Percentiles rank a stretch among this genome's conserved stretches.
Conservation (phyloP, 2,888 invertebrate genomes). For the Aradus depressus region DNA sequence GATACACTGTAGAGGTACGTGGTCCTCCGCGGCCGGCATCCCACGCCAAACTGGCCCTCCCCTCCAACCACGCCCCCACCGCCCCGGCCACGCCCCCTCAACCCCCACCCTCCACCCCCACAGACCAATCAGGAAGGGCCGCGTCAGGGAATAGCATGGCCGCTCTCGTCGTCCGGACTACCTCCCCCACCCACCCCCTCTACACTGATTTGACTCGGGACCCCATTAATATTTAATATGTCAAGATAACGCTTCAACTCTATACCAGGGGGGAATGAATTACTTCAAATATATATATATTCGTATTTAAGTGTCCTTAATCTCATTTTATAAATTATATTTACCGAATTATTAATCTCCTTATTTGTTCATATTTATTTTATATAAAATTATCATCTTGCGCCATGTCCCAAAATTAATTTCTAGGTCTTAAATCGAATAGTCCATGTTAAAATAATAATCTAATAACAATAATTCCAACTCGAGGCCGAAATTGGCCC, state of each 20-base stretch:
- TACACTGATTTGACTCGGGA: not conserved
- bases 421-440: no score
- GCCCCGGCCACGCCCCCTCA: constrained; percentile 14
- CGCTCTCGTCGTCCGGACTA: not conserved
- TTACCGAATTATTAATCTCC: no score
- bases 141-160: constrained; percentile 15
- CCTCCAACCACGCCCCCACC: constrained; percentile 1
- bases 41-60: constrained; percentile 27
- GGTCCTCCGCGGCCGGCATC: constrained; percentile 36
- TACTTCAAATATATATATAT: not conserved
- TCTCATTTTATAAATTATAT: not conserved
- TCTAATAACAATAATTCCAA: no score
- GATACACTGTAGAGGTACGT: not conserved
- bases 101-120: constrained; percentile 14
- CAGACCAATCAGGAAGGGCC: constrained; percentile 11
- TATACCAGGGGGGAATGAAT: not conserved
- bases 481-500: no score
- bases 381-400: no score
- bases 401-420: no score
- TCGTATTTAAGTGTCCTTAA: not conserved
- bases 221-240: constrained; percentile 1
- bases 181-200: constrained; percentile 1
- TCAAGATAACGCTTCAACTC: constrained; percentile 1
- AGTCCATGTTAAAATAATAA: no score
- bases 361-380: no score